Base-by-base conservation (phyloP, 2,113 vertebrate genomes). In the Nettapus auritus region DNA sequence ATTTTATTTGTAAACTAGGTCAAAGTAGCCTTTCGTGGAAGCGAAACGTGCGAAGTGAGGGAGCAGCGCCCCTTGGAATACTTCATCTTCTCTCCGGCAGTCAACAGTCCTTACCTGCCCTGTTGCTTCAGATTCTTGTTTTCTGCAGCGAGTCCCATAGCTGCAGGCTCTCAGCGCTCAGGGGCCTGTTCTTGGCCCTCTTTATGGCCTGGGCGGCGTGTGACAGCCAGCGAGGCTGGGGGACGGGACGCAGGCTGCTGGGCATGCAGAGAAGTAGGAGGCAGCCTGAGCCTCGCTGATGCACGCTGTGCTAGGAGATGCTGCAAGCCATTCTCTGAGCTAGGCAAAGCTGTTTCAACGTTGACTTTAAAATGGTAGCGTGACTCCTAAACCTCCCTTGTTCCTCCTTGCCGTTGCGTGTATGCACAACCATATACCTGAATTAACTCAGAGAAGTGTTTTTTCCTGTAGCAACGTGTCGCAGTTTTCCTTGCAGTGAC, bases 391-490 rank as follows among this genome's bases (percentile, higher is more conserved):
- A 73, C 53, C 42, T 64, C 6, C 3, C 2, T 57, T 6, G 2
- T 52, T 85, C 33, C 44, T 94, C 44, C 62, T 55, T 31, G 66
- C 44, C n/a, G 11, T 40, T 0, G 0, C 28, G 84, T 0, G 0
- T 13, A 13, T 6, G 0, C 31, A 48, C 70, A 89, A 33, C 38
- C 56, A 3, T 56, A 38, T n/a, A 69, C 21, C 74, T 73, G 70
- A 82, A 77, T 68, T 82, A 86, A 87, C 46, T 81, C 36, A 82
- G 57, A 52, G 59, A 63, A 64, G 34, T 17, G 25, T 0, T n/a
- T 52, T 71, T 76, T 80, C 44, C 1, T 13, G 36, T 28, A 31
- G 29, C 52, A 67, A 86, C 86, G 76, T 26, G 38, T 40, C 10
- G 7, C 52, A 6, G 55, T 87, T 81, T 92, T 63, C 11, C 16